Base-by-base conservation (phyloP, 2,113 vertebrate species). In the Laterallus jamaicensis region DNA sequence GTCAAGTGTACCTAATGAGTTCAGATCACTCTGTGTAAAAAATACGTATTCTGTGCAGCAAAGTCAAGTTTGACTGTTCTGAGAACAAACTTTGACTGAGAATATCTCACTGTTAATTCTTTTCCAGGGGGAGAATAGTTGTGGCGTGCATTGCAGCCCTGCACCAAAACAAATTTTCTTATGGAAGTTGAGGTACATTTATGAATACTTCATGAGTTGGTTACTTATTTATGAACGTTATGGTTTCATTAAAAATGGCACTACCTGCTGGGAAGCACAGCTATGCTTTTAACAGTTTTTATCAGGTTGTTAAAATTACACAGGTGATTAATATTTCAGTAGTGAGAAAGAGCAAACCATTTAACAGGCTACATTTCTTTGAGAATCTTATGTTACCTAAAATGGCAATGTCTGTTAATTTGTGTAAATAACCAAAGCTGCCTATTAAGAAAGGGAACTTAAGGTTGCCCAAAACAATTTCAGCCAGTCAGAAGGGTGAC, bases 241-340 rank as follows among this genome's bases (percentile, higher is more conserved):
- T 26, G 54, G 96, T 95, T 98, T 97, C 96, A 97, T 97, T 98
- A 97, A 97, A 97, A 97, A 98, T 96, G 94, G 87, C 97, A 97
- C 93, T 98, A 97, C 97, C 97, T 98, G 90, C 97, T 98, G 97
- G 96, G 96, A 91, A 97, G 95, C 96, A 95, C 88, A 96, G 95
- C 90, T 95, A 97, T 97, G 98, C 98, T 98, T 98, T 98, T 98
- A 98, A 97, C 96, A 93, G 97, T 97, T 98, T 97, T 98, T 97
- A 97, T 97, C 96, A 95, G 85, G 96, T 91, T 98, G 97, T 98
- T 98, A 98, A 97, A 98, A 97, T 95, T 95, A 97, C 92, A 95
- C 75, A 96, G 93, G 58, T 92, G 44, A 98, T 98, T 92, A 98
- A 98, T 98, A 98, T 98, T 98, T 98, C 96, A 98, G 59, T 80